phyloP scores from a whole-genome alignment of 2,797 vertebrate species.

The Anomalospiza imberbis region DNA sequence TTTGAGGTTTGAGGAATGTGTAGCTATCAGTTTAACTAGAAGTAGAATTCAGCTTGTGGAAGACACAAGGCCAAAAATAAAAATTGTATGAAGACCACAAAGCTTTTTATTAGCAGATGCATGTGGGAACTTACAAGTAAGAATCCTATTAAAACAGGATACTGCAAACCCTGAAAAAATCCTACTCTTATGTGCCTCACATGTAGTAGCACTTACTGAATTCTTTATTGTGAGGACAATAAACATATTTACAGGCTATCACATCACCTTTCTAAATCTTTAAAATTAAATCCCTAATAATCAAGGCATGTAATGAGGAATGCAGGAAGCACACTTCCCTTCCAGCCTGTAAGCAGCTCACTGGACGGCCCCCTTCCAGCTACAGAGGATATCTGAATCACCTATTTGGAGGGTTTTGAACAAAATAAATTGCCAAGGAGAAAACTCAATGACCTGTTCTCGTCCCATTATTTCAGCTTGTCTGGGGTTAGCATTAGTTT shows the following conservation, averaged over 20 bases:
- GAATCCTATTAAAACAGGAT: not conserved
- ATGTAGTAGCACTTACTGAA: not conserved
- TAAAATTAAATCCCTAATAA: not conserved
- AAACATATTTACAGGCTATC: not conserved
- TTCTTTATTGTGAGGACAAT: not conserved
- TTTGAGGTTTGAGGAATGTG: not conserved
- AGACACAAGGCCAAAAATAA: not conserved
- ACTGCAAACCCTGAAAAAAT: not conserved
- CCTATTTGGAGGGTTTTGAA: not conserved
- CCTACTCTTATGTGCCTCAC: not conserved
- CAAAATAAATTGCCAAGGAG: not conserved
- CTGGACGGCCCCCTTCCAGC: not conserved
- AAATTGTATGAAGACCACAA: not conserved
- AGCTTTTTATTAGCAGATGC: not conserved
- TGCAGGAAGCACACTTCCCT: not conserved
- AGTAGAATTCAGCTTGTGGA: not conserved
- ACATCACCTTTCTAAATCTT: not conserved
- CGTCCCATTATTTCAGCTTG: not conserved
- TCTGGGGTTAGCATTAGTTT: not conserved
- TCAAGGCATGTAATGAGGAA: not conserved
- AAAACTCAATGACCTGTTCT: not conserved
- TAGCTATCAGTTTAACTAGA: not conserved
- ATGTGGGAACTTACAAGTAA: not conserved
- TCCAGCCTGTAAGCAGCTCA: not conserved
- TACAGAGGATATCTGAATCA: not conserved